These are phyloP conservation scores for Sericinus montela DNA, from an alignment of 2,888 invertebrate species.

Conservation along the genomic window DNA sequence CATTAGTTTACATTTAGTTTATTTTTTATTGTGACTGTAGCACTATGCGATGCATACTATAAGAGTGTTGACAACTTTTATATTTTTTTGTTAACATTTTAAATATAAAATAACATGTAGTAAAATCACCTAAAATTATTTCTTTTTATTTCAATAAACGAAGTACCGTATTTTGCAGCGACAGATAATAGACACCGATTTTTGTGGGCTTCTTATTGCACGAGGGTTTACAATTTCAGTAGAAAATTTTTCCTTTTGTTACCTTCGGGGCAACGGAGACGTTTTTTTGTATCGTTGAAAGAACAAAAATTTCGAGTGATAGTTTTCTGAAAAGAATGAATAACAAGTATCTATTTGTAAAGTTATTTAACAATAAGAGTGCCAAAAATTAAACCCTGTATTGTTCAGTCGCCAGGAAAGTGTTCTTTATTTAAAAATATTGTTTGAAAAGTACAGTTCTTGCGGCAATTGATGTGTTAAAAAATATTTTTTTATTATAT, in stretches of 20 bases:
- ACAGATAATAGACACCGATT: conserved; percentile 9
- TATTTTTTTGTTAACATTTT: too few species aligned
- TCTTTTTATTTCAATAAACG: background rate
- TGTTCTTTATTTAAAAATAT: too few species aligned
- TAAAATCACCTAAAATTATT: too few species aligned
- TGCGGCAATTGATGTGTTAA: too few species aligned
- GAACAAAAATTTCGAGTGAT: background rate
- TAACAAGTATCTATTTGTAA: background rate
- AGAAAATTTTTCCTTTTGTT: conserved; percentile 8
- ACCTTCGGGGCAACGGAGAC: background rate
- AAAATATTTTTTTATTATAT: too few species aligned
- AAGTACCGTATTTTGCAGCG: conserved; percentile 2
- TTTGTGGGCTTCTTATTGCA: conserved; percentile 13
- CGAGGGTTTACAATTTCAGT: conserved; percentile 14
- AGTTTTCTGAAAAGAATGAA: conserved; percentile 5
- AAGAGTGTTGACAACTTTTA: too few species aligned
- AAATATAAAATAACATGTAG: too few species aligned
- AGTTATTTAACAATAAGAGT: background rate
- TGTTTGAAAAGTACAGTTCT: too few species aligned
- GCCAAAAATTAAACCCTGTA: background rate
- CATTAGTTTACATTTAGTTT: too few species aligned
- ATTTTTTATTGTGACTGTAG: too few species aligned
- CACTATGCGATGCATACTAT: too few species aligned
- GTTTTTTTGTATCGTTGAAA: background rate
- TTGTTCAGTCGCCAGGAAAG: background rate